phyloP scores from a whole-genome alignment of 2,888 invertebrate genomes.

The Oligia latruncula region DNA sequence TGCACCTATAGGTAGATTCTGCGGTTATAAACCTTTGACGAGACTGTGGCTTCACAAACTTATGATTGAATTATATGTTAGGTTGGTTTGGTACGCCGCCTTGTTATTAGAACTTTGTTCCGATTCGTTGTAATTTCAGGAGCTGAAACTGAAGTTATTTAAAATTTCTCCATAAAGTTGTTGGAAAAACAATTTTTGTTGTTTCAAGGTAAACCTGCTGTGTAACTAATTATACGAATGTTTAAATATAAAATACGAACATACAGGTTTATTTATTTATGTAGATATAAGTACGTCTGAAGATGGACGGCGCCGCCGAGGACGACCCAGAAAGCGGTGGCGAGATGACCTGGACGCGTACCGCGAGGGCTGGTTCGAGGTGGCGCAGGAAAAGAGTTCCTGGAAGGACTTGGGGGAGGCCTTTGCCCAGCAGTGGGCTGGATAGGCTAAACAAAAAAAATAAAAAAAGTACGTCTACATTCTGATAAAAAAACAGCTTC shows the following conservation, averaged over 20 bases:
- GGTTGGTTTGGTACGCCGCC: conserved; percentile 22
- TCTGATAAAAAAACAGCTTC: not conserved
- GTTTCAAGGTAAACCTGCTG: not conserved
- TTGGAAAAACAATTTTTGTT: not conserved
- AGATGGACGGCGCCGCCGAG: no score
- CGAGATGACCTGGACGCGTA: no score
- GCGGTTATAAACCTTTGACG: conserved; percentile 29
- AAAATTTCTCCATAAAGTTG: not conserved
- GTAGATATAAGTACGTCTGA: not conserved
- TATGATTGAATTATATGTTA: conserved; percentile 57
- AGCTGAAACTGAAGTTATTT: not conserved
- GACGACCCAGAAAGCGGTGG: no score
- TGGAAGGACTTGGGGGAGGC: no score
- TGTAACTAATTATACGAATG: not conserved
- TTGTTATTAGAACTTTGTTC: conserved; percentile 50
- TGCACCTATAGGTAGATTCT: not conserved
- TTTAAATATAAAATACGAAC: not conserved
- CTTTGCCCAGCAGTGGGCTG: no score
- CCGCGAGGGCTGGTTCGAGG: no score
- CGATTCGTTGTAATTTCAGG: conserved; percentile 19
- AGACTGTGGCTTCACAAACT: conserved; percentile 47
- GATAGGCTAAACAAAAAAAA: no score
- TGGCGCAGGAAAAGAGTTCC: no score
- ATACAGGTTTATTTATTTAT: not conserved
- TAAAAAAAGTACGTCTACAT: not conserved